Percentiles rank a stretch among this genome's conserved stretches.
Conservation (phyloP, 2,113 vertebrate species). For the Pogona vitticeps region DNA sequence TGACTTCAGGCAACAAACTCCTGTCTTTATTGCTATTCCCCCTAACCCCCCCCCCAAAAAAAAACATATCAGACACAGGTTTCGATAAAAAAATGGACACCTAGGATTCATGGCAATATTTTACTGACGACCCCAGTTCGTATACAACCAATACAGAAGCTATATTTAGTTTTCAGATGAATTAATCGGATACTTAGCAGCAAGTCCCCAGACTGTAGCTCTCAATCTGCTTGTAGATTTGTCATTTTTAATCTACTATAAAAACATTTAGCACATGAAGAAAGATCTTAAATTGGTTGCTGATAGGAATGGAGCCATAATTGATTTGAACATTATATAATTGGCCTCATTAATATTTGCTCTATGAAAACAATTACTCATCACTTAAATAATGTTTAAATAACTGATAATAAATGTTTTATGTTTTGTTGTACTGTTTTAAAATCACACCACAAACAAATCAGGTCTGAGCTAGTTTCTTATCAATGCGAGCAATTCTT, state of each 20-base stretch:
- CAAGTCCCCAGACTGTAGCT: background rate
- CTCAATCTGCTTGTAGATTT: background rate
- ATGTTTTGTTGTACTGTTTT: background rate
- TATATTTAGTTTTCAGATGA: background rate
- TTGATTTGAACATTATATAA: background rate
- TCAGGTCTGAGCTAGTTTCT: background rate
- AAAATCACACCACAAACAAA: background rate
- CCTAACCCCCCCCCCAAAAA: too few relatives aligned
- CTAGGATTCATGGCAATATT: background rate
- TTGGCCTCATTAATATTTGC: background rate
- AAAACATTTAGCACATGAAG: background rate
- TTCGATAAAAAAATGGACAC: background rate
- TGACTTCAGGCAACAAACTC: background rate
- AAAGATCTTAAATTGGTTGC: too few relatives aligned
- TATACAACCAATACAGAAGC: background rate
- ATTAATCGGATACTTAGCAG: background rate
- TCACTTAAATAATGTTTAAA: background rate
- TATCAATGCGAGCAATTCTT: background rate
- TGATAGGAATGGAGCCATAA: background rate
- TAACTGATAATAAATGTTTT: background rate
- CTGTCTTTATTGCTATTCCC: background rate
- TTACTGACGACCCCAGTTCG: background rate
- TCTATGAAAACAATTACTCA: background rate
- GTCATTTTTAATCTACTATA: background rate
- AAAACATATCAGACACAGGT: background rate